Base-by-base conservation (phyloP, 2,797 vertebrate species). In the Notoglanidium macrostoma region DNA sequence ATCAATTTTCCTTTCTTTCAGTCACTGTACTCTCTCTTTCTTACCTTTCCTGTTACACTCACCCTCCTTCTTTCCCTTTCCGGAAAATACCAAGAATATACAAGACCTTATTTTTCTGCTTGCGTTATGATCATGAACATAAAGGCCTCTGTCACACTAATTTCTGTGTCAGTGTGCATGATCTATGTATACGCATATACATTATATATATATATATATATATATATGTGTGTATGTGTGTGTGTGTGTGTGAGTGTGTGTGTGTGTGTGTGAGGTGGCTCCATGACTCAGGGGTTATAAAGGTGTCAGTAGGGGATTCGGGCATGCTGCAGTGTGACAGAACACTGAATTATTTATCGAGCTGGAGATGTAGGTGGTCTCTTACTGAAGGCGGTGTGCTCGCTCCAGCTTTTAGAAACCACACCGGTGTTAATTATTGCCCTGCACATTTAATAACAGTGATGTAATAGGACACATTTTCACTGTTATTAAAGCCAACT, bases 211-310 rank as follows among this genome's bases (percentile, higher is more conserved):
- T 46, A 21, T 46, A 21, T 57, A 21, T 46, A 8, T 73, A 7
- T 46, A 8, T 73, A 8, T 44, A 7, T 73, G 19, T 73, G 35
- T 46, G 9, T 73, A 9, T 74, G 26, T 76, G 26, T 76, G 29
- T 78, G n/a, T 57, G 51, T 78, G 51, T 79, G 55, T 80, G 55
- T 59, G 29, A 61, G 21, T 61, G 32, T 61, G 78, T 80, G 55
- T 61, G 80, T 67, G 44, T 83, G 81, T 54, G 17, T 54, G 10
- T 32, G 15, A 12, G 10, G 61, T 78, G 92, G 94, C 93, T 89
- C 90, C 92, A 94, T 96, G 95, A 96, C 95, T 96, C 96, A 96
- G 94, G 95, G 95, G 95, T 95, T 96, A 96, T 96, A 95, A 96
- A 96, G 94, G 94, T 95, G 95, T 96, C 95, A 95, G 95, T 95